Evolutionary conservation across 1,140 invertebrate species (phyloP), one percentile per base, ranked within the genome.

Genomic region (Drosophila willistoni): DNA sequence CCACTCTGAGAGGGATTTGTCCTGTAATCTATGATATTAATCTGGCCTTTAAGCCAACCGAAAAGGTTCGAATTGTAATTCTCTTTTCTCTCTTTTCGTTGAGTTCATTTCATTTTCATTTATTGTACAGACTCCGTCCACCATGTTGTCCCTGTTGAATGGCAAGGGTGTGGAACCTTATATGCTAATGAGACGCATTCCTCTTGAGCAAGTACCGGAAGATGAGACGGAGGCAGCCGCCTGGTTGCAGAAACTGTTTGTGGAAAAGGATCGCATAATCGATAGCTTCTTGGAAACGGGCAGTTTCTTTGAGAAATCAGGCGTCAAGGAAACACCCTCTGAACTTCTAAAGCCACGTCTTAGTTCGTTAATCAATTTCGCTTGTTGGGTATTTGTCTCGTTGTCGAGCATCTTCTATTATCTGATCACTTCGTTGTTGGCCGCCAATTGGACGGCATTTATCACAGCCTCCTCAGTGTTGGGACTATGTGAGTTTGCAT

Each of bases 11-110:
- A 85, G 95, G 94, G 5, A 96, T 96, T 93, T 95, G 97, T 67
- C 94, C 95, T 17, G 96, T 96, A n/a, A 95, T 98, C 55, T 98
- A 98, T 89, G 96, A 98, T 90, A 95, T 97, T 84, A 96, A 97
- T 77, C 91, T 98, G 51, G 96, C 95, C 14, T 98, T 98, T 81
- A 95, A 95, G 57, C 93, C 93, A 65, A 93, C 93, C 75, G 94
- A 94, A 82, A 77, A 83, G 77, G 91, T 78, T 29, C 1, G 14
- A 10, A 12, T 12, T 29, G 17, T 25, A 14, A 60, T 41, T 93
- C 5, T 7, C 25, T 93, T n/a, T n/a, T n/a, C n/a, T 93, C 3
- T 39, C 7, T 79, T 64, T 33, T 14, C 14, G n/a, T 5, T 19
- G 14, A 14, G 57, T 41, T 33, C n/a, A 12, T 17, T 12, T 42